A percentile compares a stretch with the other conserved stretches of the same genome.
Conservation (phyloP, 2,888 invertebrate genomes). For the Seira sanloemensis region DNA sequence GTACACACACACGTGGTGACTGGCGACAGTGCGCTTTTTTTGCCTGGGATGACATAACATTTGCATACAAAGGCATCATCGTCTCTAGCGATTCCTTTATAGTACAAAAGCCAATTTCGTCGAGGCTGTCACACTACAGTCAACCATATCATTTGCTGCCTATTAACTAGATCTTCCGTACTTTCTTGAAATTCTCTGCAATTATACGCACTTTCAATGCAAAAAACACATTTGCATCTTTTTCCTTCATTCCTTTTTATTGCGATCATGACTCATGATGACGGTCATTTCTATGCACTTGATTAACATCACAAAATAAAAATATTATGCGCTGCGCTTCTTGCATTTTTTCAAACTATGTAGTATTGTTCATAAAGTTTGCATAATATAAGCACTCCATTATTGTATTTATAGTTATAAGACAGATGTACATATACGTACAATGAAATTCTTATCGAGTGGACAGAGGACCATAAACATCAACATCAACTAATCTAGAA, state of each 20-base stretch:
- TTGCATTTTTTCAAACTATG: too few relatives aligned
- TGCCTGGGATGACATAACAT: background rate
- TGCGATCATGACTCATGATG: background rate
- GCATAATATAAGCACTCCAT: too few relatives aligned
- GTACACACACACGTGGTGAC: too few relatives aligned
- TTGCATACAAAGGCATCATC: background rate
- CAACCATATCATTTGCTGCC: background rate
- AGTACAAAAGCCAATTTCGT: background rate
- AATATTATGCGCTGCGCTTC: too few relatives aligned
- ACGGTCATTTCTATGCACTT: background rate
- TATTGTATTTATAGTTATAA: too few relatives aligned
- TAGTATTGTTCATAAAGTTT: too few relatives aligned
- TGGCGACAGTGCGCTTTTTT: background rate
- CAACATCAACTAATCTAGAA: too few relatives aligned
- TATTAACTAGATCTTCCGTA: background rate
- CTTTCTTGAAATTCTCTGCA: background rate
- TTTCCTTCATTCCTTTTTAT: background rate
- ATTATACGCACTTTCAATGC: background rate
- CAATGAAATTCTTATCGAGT: too few relatives aligned
- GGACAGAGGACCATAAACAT: too few relatives aligned
- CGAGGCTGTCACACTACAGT: background rate
- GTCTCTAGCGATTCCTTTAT: background rate
- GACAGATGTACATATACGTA: too few relatives aligned
- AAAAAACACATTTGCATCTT: background rate
- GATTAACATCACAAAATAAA: too few relatives aligned